Evolutionary conservation across 2,113 vertebrate genomes (phyloP).

Genomic region (Orientallactaga bullata): DNA sequence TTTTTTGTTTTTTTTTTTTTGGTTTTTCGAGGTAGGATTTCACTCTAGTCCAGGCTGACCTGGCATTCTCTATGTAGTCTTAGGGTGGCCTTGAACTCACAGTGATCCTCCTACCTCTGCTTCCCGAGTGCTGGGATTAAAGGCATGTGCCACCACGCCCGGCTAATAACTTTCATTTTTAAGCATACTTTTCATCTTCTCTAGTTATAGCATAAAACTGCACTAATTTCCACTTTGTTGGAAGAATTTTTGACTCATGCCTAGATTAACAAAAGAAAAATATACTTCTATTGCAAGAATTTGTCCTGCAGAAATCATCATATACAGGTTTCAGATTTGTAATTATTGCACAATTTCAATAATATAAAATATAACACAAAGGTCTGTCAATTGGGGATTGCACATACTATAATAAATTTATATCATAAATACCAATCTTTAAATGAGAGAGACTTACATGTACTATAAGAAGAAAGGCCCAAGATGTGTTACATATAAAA

Average conservation of each 20-base stretch:
- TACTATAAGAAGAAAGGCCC: not conserved
- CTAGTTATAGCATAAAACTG: not conserved
- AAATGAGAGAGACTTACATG: not conserved
- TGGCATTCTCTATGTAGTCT: too few relatives aligned
- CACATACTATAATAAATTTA: not conserved
- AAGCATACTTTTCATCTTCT: not conserved
- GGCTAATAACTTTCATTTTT: not conserved
- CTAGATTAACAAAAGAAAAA: not conserved
- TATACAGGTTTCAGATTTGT: not conserved
- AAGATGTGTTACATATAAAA: not conserved
- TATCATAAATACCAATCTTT: not conserved
- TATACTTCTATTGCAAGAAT: not conserved
- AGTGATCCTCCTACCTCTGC: too few relatives aligned
- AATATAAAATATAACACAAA: not conserved
- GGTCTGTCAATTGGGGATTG: not conserved
- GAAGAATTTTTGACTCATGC: constrained; percentile 28
- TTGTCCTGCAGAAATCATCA: constrained; percentile 18
- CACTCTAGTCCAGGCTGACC: too few relatives aligned
- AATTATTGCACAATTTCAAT: not conserved
- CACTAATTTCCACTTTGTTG: not conserved
- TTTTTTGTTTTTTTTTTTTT: too few relatives aligned
- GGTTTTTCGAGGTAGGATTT: too few relatives aligned
- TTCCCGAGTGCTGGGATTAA: too few relatives aligned
- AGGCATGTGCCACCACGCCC: too few relatives aligned
- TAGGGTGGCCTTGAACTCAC: too few relatives aligned